These are phyloP conservation scores for Lophura swinhoii DNA, from an alignment of 2,797 vertebrate species.

Conservation along the genomic window DNA sequence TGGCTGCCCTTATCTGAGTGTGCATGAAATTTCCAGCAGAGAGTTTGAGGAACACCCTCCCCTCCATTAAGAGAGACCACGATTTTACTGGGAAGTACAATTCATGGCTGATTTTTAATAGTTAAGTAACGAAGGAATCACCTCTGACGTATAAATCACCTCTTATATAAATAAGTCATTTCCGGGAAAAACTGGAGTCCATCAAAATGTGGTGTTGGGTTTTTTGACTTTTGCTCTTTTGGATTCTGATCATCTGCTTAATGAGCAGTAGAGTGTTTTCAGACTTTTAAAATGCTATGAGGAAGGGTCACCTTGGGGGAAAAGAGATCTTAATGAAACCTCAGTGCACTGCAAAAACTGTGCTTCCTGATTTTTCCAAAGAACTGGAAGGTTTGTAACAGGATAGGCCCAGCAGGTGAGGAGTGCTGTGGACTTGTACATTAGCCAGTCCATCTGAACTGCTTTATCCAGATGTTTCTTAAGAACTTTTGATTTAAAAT, in stretches of 20 bases:
- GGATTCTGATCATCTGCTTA: not conserved
- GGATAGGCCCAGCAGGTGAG: not conserved
- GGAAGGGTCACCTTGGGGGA: not conserved
- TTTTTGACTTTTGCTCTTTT: not conserved
- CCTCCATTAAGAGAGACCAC: not conserved
- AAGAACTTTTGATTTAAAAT: slow-evolving; percentile 38
- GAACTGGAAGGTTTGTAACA: not conserved
- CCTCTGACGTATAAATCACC: not conserved
- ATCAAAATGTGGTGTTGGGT: not conserved
- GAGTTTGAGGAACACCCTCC: not conserved
- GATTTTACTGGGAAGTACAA: not conserved
- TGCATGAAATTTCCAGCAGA: not conserved
- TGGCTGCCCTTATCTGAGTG: not conserved
- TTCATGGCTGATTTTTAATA: not conserved
- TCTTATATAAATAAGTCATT: not conserved
- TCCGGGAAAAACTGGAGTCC: not conserved
- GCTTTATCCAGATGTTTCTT: not conserved
- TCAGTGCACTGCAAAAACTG: not conserved
- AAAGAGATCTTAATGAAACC: not conserved
- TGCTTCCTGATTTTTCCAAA: not conserved
- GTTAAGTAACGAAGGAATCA: not conserved
- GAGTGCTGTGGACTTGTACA: not conserved
- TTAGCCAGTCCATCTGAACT: slow-evolving; percentile 45
- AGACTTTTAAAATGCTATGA: not conserved
- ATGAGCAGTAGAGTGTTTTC: not conserved